phyloP scores from a whole-genome alignment of 2,888 invertebrate species.

The Lasius platythorax region DNA sequence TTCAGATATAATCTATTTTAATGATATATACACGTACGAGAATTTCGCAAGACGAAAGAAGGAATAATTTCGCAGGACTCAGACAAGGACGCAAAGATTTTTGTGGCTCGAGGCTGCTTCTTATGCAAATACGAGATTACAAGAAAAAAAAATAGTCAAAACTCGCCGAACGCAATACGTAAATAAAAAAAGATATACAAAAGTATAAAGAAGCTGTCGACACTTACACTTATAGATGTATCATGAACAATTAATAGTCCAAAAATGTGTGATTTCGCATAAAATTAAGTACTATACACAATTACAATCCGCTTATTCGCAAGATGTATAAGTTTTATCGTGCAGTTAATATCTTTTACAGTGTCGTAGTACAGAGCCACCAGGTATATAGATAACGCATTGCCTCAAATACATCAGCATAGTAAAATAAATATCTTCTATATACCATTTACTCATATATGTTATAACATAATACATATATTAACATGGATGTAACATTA shows the following conservation, averaged over 20 bases:
- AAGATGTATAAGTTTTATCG: constrained; percentile 38
- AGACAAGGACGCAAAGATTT: constrained; percentile 74
- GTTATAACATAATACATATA: constrained; percentile 79
- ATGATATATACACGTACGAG: constrained; percentile 79
- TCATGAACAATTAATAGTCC: constrained; percentile 2
- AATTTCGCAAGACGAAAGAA: constrained; percentile 65
- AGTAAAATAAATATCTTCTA: constrained; percentile 85
- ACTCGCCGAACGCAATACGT: constrained; percentile 1
- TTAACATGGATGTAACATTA: constrained; percentile 79
- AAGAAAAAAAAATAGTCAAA: background rate
- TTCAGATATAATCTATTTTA: constrained; percentile 83
- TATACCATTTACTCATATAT: constrained; percentile 79
- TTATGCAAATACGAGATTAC: constrained; percentile 9
- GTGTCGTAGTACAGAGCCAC: constrained; percentile 74
- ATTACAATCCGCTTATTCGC: constrained; percentile 31
- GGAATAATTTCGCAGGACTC: constrained; percentile 62
- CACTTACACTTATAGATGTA: background rate
- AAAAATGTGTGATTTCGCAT: background rate
- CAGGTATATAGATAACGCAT: constrained; percentile 78
- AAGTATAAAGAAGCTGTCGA: constrained; percentile 40
- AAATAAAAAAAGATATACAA: constrained; percentile 31
- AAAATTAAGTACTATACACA: constrained; percentile 55
- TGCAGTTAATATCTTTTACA: constrained; percentile 44
- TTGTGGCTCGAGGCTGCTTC: constrained; percentile 62
- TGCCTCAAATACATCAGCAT: constrained; percentile 78